Evolutionary conservation across 2,888 invertebrate species (phyloP).

Genomic region (Adineta ricciae): DNA sequence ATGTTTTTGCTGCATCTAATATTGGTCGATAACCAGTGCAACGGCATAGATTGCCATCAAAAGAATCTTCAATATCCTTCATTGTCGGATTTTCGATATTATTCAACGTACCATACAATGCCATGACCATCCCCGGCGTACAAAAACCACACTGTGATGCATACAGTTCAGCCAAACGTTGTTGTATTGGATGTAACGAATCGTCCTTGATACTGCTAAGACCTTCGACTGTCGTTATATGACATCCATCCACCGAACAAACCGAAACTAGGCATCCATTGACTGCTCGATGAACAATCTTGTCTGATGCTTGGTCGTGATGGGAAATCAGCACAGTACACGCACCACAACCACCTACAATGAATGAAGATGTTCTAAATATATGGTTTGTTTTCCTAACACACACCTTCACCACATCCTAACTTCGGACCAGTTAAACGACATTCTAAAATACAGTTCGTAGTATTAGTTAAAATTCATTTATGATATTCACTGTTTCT

Average conservation of each 20-base stretch:
- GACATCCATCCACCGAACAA: constrained; percentile 43
- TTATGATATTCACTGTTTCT: neutral
- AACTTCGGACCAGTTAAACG: constrained; percentile 25
- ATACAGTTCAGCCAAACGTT: constrained; percentile 70
- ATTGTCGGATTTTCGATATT: constrained; percentile 49
- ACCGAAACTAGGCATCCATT: constrained; percentile 46
- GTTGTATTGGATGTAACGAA: constrained; percentile 39
- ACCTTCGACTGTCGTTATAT: constrained; percentile 48
- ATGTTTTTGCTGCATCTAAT: constrained; percentile 72
- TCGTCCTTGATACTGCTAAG: constrained; percentile 41
- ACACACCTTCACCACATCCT: constrained; percentile 30
- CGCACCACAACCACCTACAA: constrained; percentile 30
- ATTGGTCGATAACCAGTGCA: constrained; percentile 90
- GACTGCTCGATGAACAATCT: constrained; percentile 40
- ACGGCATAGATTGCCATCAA: constrained; percentile 62
- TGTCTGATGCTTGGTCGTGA: neutral
- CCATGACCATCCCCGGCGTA: constrained; percentile 92
- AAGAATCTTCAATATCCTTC: constrained; percentile 60
- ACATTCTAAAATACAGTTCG: neutral
- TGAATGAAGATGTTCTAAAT: neutral
- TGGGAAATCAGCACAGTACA: constrained; percentile 29
- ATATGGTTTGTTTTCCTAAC: neutral
- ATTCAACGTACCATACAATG: constrained; percentile 77
- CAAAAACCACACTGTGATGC: constrained; percentile 91
- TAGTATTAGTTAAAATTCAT: neutral